These are phyloP conservation scores for Meta bourneti DNA, from an alignment of 2,888 invertebrate species.

Conservation along the genomic window DNA sequence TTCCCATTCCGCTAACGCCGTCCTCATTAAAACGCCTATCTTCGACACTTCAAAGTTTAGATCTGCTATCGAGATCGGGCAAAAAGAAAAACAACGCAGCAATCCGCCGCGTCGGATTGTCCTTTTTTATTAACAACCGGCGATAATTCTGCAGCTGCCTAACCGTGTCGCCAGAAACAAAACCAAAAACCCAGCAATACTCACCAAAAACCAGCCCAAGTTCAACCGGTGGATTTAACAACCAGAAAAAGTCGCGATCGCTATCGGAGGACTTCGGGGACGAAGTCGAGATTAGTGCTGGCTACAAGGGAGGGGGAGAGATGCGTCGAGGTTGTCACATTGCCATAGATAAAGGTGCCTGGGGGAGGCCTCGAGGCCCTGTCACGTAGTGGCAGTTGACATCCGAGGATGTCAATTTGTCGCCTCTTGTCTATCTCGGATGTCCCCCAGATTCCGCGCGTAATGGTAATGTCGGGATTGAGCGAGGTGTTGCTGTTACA, in stretches of 20 bases:
- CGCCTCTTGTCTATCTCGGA: slow-evolving; percentile 12
- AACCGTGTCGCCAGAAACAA: not conserved
- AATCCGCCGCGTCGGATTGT: slow-evolving; percentile 2
- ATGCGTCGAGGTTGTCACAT: not conserved
- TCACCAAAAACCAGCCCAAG: not conserved
- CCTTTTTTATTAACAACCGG: slow-evolving; percentile 19
- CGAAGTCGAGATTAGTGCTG: not conserved
- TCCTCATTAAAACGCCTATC: not conserved
- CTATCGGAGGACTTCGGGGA: not conserved
- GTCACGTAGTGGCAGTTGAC: slow-evolving; percentile 48
- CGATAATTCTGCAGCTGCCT: slow-evolving; percentile 37
- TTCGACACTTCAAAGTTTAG: not conserved
- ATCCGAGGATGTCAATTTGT: slow-evolving; percentile 61
- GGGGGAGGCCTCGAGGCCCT: not conserved
- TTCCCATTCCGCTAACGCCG: not conserved
- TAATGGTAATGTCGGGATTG: slow-evolving; percentile 18
- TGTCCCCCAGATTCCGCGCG: slow-evolving; percentile 45
- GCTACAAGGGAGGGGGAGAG: too few species aligned
- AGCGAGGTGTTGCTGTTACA: slow-evolving; percentile 21
- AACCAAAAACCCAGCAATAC: not conserved
- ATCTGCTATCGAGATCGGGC: not conserved
- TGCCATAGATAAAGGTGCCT: not conserved
- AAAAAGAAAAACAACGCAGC: not conserved
- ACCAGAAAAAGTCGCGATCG: not conserved
- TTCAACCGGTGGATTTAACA: slow-evolving; percentile 1